phyloP scores from a whole-genome alignment of 2,888 invertebrate genomes.

The Drosophila monieri region DNA sequence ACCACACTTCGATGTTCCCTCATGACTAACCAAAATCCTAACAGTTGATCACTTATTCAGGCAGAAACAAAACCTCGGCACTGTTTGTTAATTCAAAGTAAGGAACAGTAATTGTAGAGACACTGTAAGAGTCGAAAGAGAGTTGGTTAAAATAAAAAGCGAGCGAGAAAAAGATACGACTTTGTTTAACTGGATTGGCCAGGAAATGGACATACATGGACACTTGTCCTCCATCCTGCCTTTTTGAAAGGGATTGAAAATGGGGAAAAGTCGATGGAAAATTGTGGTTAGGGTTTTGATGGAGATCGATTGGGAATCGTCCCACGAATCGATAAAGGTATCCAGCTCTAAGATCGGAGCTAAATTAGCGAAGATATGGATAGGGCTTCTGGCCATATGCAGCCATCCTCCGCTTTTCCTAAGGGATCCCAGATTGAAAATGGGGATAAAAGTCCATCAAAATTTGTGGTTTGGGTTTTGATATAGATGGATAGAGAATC shows the following conservation, averaged over 20 bases:
- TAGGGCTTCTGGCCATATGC: no score
- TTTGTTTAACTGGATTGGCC: background rate
- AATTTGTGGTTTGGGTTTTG: no score
- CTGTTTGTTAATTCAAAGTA: conserved; percentile 67
- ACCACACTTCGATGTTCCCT: conserved; percentile 35
- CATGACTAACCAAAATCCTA: conserved; percentile 8
- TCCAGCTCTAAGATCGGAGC: no score
- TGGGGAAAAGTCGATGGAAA: no score
- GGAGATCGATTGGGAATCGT: no score
- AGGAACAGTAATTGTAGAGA: conserved; percentile 54
- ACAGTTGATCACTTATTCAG: conserved; percentile 13
- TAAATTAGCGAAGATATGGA: no score
- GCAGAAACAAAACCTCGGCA: conserved; percentile 32
- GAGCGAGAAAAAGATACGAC: conserved; percentile 5
- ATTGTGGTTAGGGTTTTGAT: no score
- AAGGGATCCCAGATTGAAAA: no score
- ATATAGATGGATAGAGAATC: no score
- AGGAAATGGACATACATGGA: background rate
- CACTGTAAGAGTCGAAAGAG: conserved; percentile 24
- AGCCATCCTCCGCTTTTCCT: conserved; percentile 19
- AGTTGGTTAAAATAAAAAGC: conserved; percentile 62
- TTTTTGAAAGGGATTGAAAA: background rate
- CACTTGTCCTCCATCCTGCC: conserved; percentile 6
- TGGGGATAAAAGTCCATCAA: no score
- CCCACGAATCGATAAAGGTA: no score